Evolutionary conservation across 2,888 invertebrate species (phyloP), one percentile per base, ranked within the genome.

Genomic region (Athripsodes cinereus): DNA sequence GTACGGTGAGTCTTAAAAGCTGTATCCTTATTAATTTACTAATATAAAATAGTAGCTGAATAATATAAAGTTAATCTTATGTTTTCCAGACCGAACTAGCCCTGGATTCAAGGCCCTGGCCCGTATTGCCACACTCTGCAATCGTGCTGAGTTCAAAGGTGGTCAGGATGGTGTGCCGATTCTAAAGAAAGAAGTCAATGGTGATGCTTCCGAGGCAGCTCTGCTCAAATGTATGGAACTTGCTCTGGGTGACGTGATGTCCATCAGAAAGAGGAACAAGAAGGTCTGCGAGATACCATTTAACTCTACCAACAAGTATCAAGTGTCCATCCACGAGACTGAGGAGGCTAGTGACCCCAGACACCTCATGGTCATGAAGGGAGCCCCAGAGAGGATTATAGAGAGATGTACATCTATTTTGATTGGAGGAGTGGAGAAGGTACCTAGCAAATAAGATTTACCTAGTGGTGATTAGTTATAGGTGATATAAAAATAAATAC

Each of bases 101-200:
- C 85, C 87, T 62, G 90, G 90, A 68, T 92, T 92, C 83, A 84
- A 83, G 77, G 92, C 96, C 56, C 82, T 99, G 62, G 91, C 96
- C 55, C 88, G 96, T 69, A 92, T 97, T 71, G 95, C 96, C 46
- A 90, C 95, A 63, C 85, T 99, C 62, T 99, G 99, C 81, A 99
- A 98, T 78, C 87, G 98, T 66, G 98, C 99, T 66, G 97, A 98
- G 75, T 99, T 99, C 82, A 98, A 97, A 75, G 85, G 89, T 58
- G 93, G 92, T 65, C 96, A 98, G 72, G 95, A 96, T 52, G 88
- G 88, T 68, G 85, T 92, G 13, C 90, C 96, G 26, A 93, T 96
- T 69, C 79, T 97, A 67, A 96, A 96, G 80, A 88, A 93, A 71
- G 95, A 93, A 77, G 93, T 94, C 55, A 92, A 90, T 69, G 96